Conservation (phyloP, 1,140 invertebrate species). For the Leptinotarsa undecemlineata region DNA sequence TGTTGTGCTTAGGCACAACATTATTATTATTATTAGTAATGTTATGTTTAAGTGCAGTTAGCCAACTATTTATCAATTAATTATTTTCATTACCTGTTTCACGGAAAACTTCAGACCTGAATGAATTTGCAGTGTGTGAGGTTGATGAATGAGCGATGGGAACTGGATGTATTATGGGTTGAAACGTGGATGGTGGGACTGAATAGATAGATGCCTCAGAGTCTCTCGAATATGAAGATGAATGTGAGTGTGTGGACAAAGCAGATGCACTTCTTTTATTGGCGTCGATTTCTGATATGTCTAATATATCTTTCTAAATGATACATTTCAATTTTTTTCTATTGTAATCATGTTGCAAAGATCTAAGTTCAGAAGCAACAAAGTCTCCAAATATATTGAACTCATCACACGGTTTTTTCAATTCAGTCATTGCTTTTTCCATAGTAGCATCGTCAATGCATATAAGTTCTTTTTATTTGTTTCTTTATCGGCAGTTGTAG, state of each 20-base stretch:
- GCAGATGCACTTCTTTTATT: neutral
- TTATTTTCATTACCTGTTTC: neutral
- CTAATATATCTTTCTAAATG: constrained; percentile 17
- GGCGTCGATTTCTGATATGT: neutral
- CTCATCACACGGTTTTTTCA: constrained; percentile 1
- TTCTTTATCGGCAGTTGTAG: neutral
- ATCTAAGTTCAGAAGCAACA: constrained; percentile 27
- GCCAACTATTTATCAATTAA: neutral
- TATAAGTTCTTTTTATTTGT: constrained; percentile 2
- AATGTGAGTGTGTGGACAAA: neutral
- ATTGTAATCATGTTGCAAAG: constrained; percentile 13
- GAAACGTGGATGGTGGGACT: too few relatives aligned
- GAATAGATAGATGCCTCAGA: too few relatives aligned
- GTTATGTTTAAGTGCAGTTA: too few relatives aligned
- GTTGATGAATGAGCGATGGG: neutral
- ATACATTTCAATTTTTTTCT: constrained; percentile 27
- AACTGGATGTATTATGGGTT: neutral
- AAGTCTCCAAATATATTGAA: constrained; percentile 25
- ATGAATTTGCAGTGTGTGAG: neutral
- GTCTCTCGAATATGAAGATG: neutral
- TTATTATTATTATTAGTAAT: too few relatives aligned
- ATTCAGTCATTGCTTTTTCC: neutral
- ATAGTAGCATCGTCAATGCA: neutral
- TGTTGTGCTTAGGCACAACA: too few relatives aligned
- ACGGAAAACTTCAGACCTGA: neutral